Conservation (phyloP, 2,797 vertebrate species). For the Craterocephalus amniculus region DNA sequence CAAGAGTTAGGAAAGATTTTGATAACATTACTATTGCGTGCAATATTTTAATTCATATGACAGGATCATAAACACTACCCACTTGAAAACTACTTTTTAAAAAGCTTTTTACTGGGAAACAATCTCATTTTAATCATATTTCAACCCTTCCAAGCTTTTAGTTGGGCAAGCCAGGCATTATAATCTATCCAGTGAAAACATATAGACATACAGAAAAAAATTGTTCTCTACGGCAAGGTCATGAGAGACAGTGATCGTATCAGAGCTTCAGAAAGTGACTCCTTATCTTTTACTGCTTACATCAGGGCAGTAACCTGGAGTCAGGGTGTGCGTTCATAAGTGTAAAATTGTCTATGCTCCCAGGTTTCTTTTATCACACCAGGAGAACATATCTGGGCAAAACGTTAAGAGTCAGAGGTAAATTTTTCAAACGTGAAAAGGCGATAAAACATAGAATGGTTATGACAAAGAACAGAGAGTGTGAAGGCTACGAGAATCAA, state of each 20-base stretch:
- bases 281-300: conserved; percentile 21
- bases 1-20: not conserved
- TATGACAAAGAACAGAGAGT: conserved; percentile 16
- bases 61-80: conserved; percentile 16
- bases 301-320: conserved; percentile 23
- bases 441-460: conserved; percentile 12
- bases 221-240: conserved; percentile 22
- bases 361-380: conserved; percentile 12
- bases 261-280: conserved; percentile 18
- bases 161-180: conserved; percentile 27
- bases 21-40: not conserved
- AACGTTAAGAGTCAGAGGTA: conserved; percentile 25
- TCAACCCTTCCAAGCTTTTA: conserved; percentile 25
- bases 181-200: conserved; percentile 20
- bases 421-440: conserved; percentile 20
- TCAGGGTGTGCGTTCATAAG: conserved; percentile 11
- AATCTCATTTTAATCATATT: conserved; percentile 40
- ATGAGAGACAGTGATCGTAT: conserved; percentile 12
- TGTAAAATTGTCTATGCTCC: conserved; percentile 1
- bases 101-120: not conserved
- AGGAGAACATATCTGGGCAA: conserved; percentile 17
- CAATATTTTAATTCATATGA: conserved; percentile 20
- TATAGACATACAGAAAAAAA: conserved; percentile 16
- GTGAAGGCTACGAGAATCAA: conserved; percentile 1
- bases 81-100: not conserved